Evolutionary conservation across 1,140 invertebrate genomes (phyloP).

Genomic region (Lineus longissimus): DNA sequence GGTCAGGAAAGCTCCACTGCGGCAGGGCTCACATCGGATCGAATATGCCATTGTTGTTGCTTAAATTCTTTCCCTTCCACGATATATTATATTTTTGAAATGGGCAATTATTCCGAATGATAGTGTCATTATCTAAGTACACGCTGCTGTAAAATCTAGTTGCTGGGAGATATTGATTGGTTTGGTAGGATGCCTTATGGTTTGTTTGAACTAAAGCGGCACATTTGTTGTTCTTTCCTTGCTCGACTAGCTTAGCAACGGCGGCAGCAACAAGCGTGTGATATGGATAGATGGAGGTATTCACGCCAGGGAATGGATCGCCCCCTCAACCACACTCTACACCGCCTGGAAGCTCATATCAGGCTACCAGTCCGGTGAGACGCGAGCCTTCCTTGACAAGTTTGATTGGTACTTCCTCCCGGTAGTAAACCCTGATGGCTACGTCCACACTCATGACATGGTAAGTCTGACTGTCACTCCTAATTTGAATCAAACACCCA

Average conservation of each 20-base stretch:
- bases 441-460: slow-evolving; percentile 59
- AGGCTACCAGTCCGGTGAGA: background rate
- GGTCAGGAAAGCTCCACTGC: no score
- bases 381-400: slow-evolving; percentile 9
- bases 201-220: background rate
- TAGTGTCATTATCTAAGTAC: no score
- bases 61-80: no score
- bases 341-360: slow-evolving; percentile 41
- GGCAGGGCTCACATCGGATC: no score
- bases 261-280: slow-evolving; percentile 10
- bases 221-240: background rate
- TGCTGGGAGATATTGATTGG: background rate
- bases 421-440: slow-evolving; percentile 69
- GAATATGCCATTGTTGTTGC: no score
- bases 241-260: background rate
- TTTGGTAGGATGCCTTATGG: background rate
- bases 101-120: no score
- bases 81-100: no score
- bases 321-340: slow-evolving; percentile 49
- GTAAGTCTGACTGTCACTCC: slow-evolving; percentile 15
- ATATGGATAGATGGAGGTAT: slow-evolving; percentile 42
- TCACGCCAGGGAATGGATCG: slow-evolving; percentile 55
- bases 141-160: background rate
- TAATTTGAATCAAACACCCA: background rate
- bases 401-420: slow-evolving; percentile 61